Base-by-base conservation (phyloP, 2,797 vertebrate genomes). In the Catharus ustulatus region DNA sequence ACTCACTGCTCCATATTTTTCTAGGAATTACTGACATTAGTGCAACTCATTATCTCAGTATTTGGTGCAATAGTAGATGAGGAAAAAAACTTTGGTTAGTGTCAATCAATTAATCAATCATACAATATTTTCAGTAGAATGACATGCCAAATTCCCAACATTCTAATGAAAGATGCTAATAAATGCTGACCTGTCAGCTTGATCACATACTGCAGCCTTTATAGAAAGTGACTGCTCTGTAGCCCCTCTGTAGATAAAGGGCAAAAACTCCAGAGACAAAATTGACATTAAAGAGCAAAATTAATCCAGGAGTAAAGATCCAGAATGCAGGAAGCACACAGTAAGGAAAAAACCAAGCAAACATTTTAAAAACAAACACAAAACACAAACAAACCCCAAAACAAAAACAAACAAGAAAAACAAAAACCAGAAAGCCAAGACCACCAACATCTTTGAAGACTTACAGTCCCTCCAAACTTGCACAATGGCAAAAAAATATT, bases 141-240 rank as follows among this genome's bases (percentile, higher is more conserved):
- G 57, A 48, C 36, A 46, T 19, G 20, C 38, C 81, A 90, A 76
- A 78, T 71, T 58, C 58, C 49, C 63, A 84, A 42, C 26, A 49
- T 77, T 52, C 54, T 75, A 89, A 94, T 63, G 72, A 91, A 94
- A 94, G 51, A 51, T 82, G 52, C 40, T 84, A 84, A 93, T 86
- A 93, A 89, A 75, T 34, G 7, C 45, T 55, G 78, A 89, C 24
- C 74, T 82, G 78, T 74, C 94, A 94, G 74, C 58, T 87, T 13
- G 6, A 92, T 87, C 82, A 88, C 48, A 74, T 63, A 74, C 32
- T 67, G 24, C 13, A 42, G 59, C 42, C 40, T 66, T 90, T 52
- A 57, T 10, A 54, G 29, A 64, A 79, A 72, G 52, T 8, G 2
- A 51, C 45, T 61, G 59, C 32, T 84, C 62, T 76, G 32, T 59